Percentiles rank a stretch among this genome's conserved stretches.
Evolutionary conservation across 2,888 invertebrate genomes (phyloP).

Genomic region (Latrodectus elegans): DNA sequence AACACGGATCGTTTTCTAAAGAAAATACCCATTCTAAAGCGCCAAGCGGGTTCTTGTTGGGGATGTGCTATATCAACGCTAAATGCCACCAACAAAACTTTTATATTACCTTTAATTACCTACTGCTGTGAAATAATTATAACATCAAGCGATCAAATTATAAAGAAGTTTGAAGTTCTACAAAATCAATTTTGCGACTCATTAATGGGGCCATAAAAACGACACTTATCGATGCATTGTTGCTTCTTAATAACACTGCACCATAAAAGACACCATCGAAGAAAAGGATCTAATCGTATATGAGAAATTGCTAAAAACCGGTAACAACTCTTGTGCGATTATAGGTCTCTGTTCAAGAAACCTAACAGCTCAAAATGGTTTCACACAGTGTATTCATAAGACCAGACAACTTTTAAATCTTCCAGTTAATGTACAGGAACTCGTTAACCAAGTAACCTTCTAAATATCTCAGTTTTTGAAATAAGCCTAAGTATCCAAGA

Average conservation of each 20-base stretch:
- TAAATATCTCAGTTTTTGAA: neutral
- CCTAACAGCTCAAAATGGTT: neutral
- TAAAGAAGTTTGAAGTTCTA: neutral
- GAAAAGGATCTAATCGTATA: neutral
- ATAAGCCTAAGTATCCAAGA: neutral
- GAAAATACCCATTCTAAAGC: neutral
- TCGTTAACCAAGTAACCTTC: neutral
- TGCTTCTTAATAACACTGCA: too few relatives aligned
- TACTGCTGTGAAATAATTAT: neutral
- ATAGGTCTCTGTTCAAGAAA: neutral
- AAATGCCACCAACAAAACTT: too few relatives aligned
- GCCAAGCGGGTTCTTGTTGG: neutral
- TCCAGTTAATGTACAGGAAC: neutral
- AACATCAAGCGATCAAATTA: neutral
- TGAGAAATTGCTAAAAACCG: too few relatives aligned
- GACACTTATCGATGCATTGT: too few relatives aligned
- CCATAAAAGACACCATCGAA: neutral
- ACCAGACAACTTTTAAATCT: too few relatives aligned
- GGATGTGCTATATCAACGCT: neutral
- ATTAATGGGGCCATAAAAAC: too few relatives aligned
- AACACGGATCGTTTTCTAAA: too few relatives aligned
- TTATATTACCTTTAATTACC: neutral
- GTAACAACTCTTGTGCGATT: too few relatives aligned
- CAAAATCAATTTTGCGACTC: neutral
- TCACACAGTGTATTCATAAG: neutral